Base-by-base conservation (phyloP, 2,888 invertebrate genomes). In the Calliphora vomitoria region DNA sequence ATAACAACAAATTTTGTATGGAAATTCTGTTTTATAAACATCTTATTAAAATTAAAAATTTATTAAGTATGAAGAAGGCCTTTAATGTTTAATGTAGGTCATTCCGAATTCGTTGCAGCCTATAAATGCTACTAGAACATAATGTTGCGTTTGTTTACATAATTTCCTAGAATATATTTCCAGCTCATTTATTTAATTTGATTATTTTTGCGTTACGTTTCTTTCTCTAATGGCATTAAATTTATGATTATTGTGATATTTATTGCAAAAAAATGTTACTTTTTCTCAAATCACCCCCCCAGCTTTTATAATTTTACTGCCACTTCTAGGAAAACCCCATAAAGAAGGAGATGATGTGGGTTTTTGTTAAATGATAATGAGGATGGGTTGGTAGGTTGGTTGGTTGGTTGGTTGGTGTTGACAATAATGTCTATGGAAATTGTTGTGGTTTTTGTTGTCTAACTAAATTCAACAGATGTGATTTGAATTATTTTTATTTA, bases 391-490 rank as follows among this genome's bases (percentile, higher is more conserved):
- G 35, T 2, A 1, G 25, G 1, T 2, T 25, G 25, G 25, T 25
- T 25, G 4, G 35, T 2, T 25, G 25, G 1, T 2, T 25, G 25
- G 25, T 25, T 25, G 4, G 35, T 25, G 66, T 25, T n/a, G 20
- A 50, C 66, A 60, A 53, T 20, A 38, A 50, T 64, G 44, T 35
- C 44, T 20, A 20, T 18, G 35, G 31, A 68, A 47, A 71, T 80
- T 85, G 18, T 80, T 55, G 44, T 20, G 53, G 18, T 64, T 53
- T 58, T 71, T 1, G 58, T 60, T 72, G 25, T 11, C 8, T 25
- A 38, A 20, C 69, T 41, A 47, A 82, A 64, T 55, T 82, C 74
- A 82, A 86, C 86, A 86, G 82, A 86, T 82, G 82, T 82, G 78
- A 62, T 82, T 78, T 80, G 58, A n/a, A 38, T 35, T 71, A 50